These are phyloP conservation scores for Holcopasites calliopsidis DNA, from an alignment of 1,140 invertebrate species.

Conservation along the genomic window DNA sequence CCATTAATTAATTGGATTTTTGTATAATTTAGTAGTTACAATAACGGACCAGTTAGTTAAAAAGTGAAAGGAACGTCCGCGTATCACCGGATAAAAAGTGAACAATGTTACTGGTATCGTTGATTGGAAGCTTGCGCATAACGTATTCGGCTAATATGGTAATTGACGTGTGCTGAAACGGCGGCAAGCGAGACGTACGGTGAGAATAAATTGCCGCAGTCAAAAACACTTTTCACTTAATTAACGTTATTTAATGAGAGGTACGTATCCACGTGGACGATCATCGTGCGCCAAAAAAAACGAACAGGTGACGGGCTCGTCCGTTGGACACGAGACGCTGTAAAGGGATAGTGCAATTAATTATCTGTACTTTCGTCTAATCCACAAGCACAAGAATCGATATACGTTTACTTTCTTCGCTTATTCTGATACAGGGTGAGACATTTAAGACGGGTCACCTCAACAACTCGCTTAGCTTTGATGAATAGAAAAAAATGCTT, in stretches of 20 bases:
- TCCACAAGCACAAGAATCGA: neutral
- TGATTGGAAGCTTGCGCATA: neutral
- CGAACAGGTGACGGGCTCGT: slow-evolving; percentile 30
- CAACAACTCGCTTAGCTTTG: too few species aligned
- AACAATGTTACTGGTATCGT: neutral
- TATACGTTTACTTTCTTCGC: neutral
- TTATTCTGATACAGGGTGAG: too few species aligned
- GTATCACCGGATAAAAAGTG: neutral
- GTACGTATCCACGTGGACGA: slow-evolving; percentile 20
- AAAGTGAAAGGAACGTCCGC: neutral
- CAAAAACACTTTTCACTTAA: slow-evolving; percentile 36
- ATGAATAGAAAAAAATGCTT: too few species aligned
- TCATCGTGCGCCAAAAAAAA: slow-evolving; percentile 26
- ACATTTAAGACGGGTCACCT: too few species aligned
- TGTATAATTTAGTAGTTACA: too few species aligned
- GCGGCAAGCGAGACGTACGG: slow-evolving; percentile 13
- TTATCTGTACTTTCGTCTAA: slow-evolving; percentile 27
- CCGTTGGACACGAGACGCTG: slow-evolving; percentile 5
- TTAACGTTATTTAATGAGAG: slow-evolving; percentile 39
- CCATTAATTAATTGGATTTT: too few species aligned
- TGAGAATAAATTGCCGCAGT: slow-evolving; percentile 20
- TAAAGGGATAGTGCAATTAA: slow-evolving; percentile 19
- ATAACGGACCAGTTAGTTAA: neutral
- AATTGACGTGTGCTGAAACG: neutral
- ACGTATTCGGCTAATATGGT: slow-evolving; percentile 14